Percentiles rank a stretch among this genome's conserved stretches.
Conservation (phyloP, 1,140 invertebrate species). For the Drosophila hydei region DNA sequence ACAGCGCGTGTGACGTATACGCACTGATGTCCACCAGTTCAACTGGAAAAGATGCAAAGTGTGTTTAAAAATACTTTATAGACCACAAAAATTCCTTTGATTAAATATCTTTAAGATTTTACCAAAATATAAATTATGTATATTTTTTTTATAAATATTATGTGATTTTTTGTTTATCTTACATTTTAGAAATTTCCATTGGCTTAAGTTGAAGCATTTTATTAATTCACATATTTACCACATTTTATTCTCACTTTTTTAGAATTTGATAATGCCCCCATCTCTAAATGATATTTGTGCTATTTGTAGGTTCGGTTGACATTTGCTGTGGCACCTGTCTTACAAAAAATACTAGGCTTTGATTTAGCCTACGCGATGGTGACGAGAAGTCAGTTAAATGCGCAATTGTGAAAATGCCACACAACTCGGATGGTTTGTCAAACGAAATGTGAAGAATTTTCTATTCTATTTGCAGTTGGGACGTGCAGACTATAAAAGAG, state of each 20-base stretch:
- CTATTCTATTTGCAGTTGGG: constrained; percentile 66
- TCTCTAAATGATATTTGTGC: constrained; percentile 11
- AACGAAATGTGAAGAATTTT: constrained; percentile 53
- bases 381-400: constrained; percentile 33
- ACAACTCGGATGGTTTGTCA: neutral
- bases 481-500: constrained; percentile 56
- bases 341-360: constrained; percentile 37
- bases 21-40: constrained; percentile 23
- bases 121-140: neutral
- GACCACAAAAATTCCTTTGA: neutral
- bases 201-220: no score
- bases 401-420: constrained; percentile 55
- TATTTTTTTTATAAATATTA: neutral
- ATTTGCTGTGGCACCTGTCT: constrained; percentile 36
- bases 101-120: neutral
- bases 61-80: neutral
- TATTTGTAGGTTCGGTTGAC: neutral
- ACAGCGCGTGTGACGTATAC: constrained; percentile 31
- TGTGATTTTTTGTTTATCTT: no score
- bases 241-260: neutral
- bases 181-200: no score
- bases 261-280: constrained; percentile 7
- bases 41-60: constrained; percentile 1
- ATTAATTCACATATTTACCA: neutral
- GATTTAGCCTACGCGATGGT: constrained; percentile 41